Base-by-base conservation (phyloP, 2,797 vertebrate species). In the Rhinella marina region DNA sequence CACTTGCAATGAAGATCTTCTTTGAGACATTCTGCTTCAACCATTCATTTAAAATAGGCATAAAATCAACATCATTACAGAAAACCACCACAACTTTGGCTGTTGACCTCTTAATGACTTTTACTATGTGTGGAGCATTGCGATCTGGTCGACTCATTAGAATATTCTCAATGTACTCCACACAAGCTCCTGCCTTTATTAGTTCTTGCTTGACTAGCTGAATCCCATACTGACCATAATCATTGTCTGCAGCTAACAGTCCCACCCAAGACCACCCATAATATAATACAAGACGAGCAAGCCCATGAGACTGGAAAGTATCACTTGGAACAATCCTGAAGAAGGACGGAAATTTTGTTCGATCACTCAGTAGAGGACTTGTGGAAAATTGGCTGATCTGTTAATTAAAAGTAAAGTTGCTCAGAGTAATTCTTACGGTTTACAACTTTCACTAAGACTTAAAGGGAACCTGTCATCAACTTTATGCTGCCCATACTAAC, bases 261-360 rank as follows among this genome's bases (percentile, higher is more conserved):
- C 82, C 89, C 25, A 88, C 76, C 78, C 89, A 88, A 1, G 78
- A 75, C 86, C 89, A 88, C 1, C 50, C 50, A 62, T 85, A 88
- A 62, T 87, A 61, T 48, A 61, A 56, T n/a, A 90, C 23, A 3
- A 90, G 54, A 10, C 52, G n/a, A 23, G 82, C 82, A n/a, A 90
- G 66, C 59, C 86, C 78, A 3, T 17, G 50, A 14, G 57, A 85
- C 70, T 81, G 86, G 25, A 84, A 75, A 14, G 32, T 32, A 56
- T 87, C 86, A 50, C 82, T 87, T 12, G 89, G 68, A 1, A 88
- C 70, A 4, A 54, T 88, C 62, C 68, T 13, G 48, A 90, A 85
- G 29, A 88, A 88, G 50, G 82, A 88, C 13, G 82, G 82, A 16
- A 90, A 88, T 50, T 82, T 54, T 19, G 54, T 75, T 19, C 72